These are phyloP conservation scores for Festucalex cinctus DNA, from an alignment of 2,113 vertebrate species.

Conservation along the genomic window DNA sequence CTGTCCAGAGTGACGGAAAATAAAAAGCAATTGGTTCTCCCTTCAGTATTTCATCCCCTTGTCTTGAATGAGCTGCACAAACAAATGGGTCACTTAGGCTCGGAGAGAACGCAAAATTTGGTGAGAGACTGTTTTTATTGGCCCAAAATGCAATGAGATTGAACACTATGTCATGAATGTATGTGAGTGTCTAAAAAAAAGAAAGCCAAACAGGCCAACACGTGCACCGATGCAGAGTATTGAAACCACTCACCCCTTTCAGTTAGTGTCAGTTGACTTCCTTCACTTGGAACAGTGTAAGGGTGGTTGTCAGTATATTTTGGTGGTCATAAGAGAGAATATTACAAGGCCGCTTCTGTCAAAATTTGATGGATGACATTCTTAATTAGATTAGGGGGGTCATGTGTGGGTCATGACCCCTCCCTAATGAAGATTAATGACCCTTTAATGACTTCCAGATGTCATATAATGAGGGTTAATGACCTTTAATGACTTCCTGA, in stretches of 20 bases:
- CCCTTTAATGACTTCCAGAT: too few relatives aligned
- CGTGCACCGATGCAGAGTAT: neutral
- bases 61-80: neutral
- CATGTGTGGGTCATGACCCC: too few relatives aligned
- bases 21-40: neutral
- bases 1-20: neutral
- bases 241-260: neutral
- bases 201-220: neutral
- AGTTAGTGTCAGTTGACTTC: neutral
- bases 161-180: neutral
- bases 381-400: too few relatives aligned
- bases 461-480: too few relatives aligned
- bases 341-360: too few relatives aligned
- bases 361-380: too few relatives aligned
- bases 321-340: too few relatives aligned
- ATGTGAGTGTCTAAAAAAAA: neutral
- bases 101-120: neutral
- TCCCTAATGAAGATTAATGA: too few relatives aligned
- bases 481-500: too few relatives aligned
- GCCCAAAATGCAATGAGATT: neutral
- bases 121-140: neutral
- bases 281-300: conserved; percentile 11
- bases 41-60: neutral
- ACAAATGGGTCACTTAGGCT: neutral
- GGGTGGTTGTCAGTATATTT: conserved; percentile 8